Evolutionary conservation across 92 coral and sea anemone genomes (phyloP), one percentile per base, ranked within the genome.

Genomic region (Porites divaricata): DNA sequence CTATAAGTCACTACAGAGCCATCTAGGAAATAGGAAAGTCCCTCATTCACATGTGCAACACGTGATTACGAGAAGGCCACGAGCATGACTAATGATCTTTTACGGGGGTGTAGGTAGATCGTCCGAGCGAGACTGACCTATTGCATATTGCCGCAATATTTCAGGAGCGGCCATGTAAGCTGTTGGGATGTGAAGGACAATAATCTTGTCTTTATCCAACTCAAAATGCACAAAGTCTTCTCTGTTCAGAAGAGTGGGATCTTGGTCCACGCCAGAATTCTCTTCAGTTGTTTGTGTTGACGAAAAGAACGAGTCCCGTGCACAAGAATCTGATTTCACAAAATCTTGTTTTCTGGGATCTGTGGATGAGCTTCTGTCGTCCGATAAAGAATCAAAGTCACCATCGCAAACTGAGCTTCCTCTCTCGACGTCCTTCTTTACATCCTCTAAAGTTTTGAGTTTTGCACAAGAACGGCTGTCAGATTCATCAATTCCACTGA

Each of bases 151-250:
- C 52, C 88, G 87, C 10, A 94, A 74, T 61, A 94, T 94, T 71
- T 94, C 95, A 22, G 95, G 93, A 11, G 98, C 93, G 62, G 86
- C 83, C 49, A 92, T 89, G 56, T 82, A 82, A 28, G 98, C 95
- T 1, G 90, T 75, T 78, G 84, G 79, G 49, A 94, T 89, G 24
- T 92, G 95, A 41, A 94, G 85, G n/a, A 94, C 98, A 35, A 94
- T 93, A n/a, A 94, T 93, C 79, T 92, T 94, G 81, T 94, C 98
- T 62, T 94, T 94, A 59, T 94, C 98, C 22, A 94, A 89, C 83
- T 94, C 98, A 73, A 94, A 94, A 71, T 94, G 98, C 52, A 94
- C 88, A 75, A 92, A 94, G 73, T 94, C 93, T 4, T 92, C 83
- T 28, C 95, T 78, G 75, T 81, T 86, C 49, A 94, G 72, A 6